phyloP scores from a whole-genome alignment of 2,113 vertebrate species.

The Sturnus vulgaris region DNA sequence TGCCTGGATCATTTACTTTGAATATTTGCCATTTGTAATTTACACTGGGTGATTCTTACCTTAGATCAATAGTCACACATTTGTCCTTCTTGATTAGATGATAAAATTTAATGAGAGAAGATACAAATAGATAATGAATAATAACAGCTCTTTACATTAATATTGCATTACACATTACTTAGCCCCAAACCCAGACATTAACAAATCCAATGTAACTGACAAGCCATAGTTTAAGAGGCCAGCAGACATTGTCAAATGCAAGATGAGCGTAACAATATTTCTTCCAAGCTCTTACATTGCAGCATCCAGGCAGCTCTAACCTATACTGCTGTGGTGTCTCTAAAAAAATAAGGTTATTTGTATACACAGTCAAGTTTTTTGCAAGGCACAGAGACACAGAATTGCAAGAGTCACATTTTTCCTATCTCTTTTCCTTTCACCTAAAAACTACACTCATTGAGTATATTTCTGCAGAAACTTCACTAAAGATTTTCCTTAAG shows the following conservation, averaged over 20 bases:
- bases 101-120: neutral
- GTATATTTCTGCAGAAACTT: neutral
- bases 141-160: neutral
- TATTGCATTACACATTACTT: neutral
- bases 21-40: neutral
- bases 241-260: neutral
- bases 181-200: neutral
- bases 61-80: neutral
- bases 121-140: neutral
- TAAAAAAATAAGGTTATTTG: neutral
- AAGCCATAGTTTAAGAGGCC: neutral
- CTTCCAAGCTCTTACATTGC: neutral
- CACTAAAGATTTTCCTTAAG: slow-evolving; percentile 8
- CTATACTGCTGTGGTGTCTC: neutral
- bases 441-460: neutral
- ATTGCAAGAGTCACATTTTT: neutral
- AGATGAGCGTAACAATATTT: neutral
- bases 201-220: neutral
- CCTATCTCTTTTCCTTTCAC: neutral
- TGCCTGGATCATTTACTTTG: neutral
- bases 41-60: neutral
- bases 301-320: neutral
- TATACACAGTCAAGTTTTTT: neutral
- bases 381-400: neutral
- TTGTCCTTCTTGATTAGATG: neutral